Evolutionary conservation across 2,888 invertebrate genomes (phyloP).

Genomic region (Andrena minutula): DNA sequence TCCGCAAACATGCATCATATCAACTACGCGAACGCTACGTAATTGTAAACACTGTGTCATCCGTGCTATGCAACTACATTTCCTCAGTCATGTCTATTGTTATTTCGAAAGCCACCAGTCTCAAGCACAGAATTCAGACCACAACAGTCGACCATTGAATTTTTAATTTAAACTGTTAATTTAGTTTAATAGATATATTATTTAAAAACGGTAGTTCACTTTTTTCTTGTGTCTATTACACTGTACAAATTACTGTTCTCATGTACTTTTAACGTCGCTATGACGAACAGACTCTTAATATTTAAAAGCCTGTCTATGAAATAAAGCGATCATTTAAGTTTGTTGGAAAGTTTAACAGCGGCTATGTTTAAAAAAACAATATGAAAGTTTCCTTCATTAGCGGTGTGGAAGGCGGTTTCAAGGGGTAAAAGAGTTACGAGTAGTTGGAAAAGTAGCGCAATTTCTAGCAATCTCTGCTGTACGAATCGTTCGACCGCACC

Average conservation of each 20-base stretch:
- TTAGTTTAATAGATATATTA: no score
- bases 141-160: not conserved
- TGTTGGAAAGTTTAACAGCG: conserved; percentile 71
- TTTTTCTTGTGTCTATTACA: not conserved
- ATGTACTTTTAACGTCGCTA: not conserved
- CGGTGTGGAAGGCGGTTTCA: conserved; percentile 44
- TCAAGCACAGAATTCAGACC: no score
- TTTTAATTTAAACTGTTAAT: not conserved
- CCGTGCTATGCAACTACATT: no score
- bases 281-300: conserved; percentile 54
- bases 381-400: conserved; percentile 76
- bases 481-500: not conserved
- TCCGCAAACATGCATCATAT: no score
- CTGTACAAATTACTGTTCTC: not conserved
- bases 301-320: conserved; percentile 54
- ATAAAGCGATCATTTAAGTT: conserved; percentile 75
- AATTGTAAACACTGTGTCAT: no score
- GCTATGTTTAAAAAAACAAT: conserved; percentile 76
- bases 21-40: no score
- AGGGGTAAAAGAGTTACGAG: conserved; percentile 45
- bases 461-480: conserved; percentile 52
- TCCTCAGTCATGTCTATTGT: no score
- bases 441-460: conserved; percentile 62
- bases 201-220: not conserved
- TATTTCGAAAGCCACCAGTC: no score